Percentiles rank a stretch among this genome's conserved stretches.
These are phyloP conservation scores for Pocillopora damicornis DNA, from an alignment of 64 coral and sea anemone genomes.

Conservation along the genomic window DNA sequence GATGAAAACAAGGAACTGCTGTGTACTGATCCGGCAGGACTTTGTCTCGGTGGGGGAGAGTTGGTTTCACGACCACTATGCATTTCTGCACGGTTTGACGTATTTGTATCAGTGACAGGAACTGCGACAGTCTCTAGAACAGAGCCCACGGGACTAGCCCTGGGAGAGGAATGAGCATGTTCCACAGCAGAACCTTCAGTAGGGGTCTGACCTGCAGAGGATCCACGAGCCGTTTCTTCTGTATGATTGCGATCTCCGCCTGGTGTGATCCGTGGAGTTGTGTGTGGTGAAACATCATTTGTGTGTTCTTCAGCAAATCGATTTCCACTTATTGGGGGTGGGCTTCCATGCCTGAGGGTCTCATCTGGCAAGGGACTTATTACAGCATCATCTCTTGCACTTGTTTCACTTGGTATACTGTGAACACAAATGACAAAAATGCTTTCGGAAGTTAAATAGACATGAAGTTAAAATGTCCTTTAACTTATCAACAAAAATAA, in stretches of 20 bases:
- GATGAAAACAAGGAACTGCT: constrained; percentile 45
- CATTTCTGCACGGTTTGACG: not conserved
- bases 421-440: not conserved
- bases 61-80: not conserved
- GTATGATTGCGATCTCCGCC: not conserved
- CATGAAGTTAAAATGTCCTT: no score
- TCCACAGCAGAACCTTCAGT: not conserved
- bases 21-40: constrained; percentile 15
- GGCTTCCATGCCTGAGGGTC: not conserved
- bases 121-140: not conserved
- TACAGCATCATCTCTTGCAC: constrained; percentile 7
- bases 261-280: not conserved
- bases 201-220: not conserved
- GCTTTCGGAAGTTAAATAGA: not conserved
- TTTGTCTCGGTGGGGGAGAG: not conserved
- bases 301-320: not conserved
- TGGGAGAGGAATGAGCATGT: not conserved
- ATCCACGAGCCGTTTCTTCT: not conserved
- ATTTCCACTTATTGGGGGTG: not conserved
- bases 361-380: constrained; percentile 12
- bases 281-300: not conserved
- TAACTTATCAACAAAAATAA: no score
- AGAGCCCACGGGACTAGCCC: constrained; percentile 40
- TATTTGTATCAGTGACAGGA: not conserved
- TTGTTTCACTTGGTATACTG: constrained; percentile 1